Evolutionary conservation across 2,797 vertebrate genomes (phyloP), one percentile per base, ranked within the genome.

Genomic region (Mastacembelus armatus): DNA sequence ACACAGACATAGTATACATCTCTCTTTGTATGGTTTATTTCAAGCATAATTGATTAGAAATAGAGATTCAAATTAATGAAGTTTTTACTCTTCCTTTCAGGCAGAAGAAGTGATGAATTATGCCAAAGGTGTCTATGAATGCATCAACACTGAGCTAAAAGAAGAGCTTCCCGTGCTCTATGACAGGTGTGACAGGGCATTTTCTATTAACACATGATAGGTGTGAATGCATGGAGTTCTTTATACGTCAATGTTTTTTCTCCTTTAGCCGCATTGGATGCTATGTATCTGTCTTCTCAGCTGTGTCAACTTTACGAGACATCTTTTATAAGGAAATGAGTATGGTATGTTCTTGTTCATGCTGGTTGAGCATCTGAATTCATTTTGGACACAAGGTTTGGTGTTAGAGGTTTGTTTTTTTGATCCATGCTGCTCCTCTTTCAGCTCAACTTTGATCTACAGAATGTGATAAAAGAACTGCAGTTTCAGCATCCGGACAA

Each of bases 321-420:
- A 93, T 91, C 83, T 98, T 99, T 93, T 95, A 94, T 73, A 96
- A 95, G 62, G 97, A 99, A 87, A 96, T 96, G 94, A 94, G 90
- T 85, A 94, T 93, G 92, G 98, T 98, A 74, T 55, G 88, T 78
- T 39, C n/a, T 4, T 5, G 19, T 43, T 22, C 12, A 24, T 10
- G 40, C 12, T 33, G 11, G 10, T 21, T 27, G 18, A 21, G 19
- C 29, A 51, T 21, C 22, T 18, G n/a, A n/a, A 57, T 38, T 48
- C 7, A 19, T 8, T 19, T 29, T 12, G 11, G 57, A 38, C 2
- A 32, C 10, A 30, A 19, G 10, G 29, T 30, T 27, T 1, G 29
- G 14, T 18, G n/a, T 54, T 4, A 2, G 21, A 1, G 18, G 27
- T 11, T 60, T 21, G 35, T 24, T 61, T 56, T 54, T n/a, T n/a